These are phyloP conservation scores for Symphodus melops DNA, from an alignment of 2,113 vertebrate species.

Conservation along the genomic window DNA sequence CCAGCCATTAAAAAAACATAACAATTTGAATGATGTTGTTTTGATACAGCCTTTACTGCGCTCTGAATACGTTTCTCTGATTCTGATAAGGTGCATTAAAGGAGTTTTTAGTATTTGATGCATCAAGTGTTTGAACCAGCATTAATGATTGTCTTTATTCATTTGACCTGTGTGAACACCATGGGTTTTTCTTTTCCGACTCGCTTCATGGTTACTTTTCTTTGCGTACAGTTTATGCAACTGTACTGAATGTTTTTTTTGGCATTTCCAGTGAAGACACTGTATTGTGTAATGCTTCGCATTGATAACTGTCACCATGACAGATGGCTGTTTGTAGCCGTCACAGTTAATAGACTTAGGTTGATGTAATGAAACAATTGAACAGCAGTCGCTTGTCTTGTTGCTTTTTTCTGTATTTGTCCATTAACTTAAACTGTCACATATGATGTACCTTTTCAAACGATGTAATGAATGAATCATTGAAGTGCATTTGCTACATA, in stretches of 20 bases:
- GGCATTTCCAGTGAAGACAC: slow-evolving; percentile 70
- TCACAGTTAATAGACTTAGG: slow-evolving; percentile 57
- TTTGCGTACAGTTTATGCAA: slow-evolving; percentile 56
- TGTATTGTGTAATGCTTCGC: slow-evolving; percentile 69
- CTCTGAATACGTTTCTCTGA: slow-evolving; percentile 9
- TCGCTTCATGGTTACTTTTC: slow-evolving; percentile 47
- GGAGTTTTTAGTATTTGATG: slow-evolving; percentile 36
- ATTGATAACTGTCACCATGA: slow-evolving; percentile 52
- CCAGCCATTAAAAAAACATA: slow-evolving; percentile 41
- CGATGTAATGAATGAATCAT: slow-evolving; percentile 70
- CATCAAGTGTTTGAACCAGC: slow-evolving; percentile 50
- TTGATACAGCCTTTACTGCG: slow-evolving; percentile 41
- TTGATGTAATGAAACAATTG: slow-evolving; percentile 66
- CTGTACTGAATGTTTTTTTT: slow-evolving; percentile 76
- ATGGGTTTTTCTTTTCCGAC: slow-evolving; percentile 59
- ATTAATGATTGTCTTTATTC: slow-evolving; percentile 62
- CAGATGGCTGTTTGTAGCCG: slow-evolving; percentile 42
- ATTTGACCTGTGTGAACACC: slow-evolving; percentile 59
- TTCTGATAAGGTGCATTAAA: slow-evolving; percentile 34
- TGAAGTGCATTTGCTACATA: slow-evolving; percentile 79
- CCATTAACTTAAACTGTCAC: slow-evolving; percentile 61
- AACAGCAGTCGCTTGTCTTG: slow-evolving; percentile 67
- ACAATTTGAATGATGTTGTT: slow-evolving; percentile 34
- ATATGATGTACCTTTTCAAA: slow-evolving; percentile 69
- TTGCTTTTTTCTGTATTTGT: slow-evolving; percentile 67